These are phyloP conservation scores for Uria lomvia DNA, from an alignment of 2,113 vertebrate genomes.

Conservation along the genomic window DNA sequence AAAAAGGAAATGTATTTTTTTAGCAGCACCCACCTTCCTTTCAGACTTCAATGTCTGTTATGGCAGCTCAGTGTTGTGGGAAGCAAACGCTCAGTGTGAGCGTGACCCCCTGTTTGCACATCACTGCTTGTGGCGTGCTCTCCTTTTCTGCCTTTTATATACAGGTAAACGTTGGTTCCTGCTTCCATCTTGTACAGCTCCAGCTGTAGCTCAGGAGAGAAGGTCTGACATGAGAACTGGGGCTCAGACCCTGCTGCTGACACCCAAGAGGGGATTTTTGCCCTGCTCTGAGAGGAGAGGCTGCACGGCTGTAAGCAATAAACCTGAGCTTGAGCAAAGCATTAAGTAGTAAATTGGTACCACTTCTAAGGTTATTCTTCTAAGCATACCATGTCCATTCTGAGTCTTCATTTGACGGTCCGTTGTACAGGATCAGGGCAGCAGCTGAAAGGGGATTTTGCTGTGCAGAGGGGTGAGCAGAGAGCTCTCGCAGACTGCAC, in stretches of 20 bases:
- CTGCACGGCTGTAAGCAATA: neutral
- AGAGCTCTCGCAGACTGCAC: neutral
- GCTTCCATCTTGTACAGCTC: neutral
- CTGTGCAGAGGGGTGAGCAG: neutral
- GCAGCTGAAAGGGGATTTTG: neutral
- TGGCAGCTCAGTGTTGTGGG: neutral
- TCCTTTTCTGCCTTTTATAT: neutral
- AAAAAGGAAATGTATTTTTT: neutral
- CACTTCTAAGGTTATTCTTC: neutral
- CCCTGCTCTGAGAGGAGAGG: neutral
- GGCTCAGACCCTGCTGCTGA: neutral
- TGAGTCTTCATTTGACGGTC: neutral
- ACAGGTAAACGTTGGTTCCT: neutral
- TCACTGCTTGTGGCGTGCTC: neutral
- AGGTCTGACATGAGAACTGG: neutral
- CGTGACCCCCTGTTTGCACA: neutral
- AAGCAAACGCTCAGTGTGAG: neutral
- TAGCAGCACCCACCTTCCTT: neutral
- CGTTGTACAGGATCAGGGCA: neutral
- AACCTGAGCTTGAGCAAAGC: neutral
- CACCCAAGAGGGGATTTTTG: neutral
- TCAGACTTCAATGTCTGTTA: neutral
- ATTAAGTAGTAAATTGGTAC: neutral
- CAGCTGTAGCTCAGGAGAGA: neutral
- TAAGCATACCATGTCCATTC: neutral